phyloP scores from a whole-genome alignment of 2,797 vertebrate genomes.

The Masticophis lateralis region DNA sequence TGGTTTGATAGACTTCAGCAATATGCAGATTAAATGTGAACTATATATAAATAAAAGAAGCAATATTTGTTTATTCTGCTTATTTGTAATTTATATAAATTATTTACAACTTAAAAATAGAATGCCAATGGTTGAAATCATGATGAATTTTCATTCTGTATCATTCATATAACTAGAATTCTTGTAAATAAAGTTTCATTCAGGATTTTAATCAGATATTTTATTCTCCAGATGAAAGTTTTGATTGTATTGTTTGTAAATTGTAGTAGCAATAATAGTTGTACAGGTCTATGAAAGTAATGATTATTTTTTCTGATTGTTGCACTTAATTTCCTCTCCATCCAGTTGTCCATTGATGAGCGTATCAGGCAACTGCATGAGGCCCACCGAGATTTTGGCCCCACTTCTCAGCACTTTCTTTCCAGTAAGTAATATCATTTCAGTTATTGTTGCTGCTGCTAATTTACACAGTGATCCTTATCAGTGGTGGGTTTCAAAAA shows the following conservation, averaged over 20 bases:
- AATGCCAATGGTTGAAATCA: not conserved
- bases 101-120: not conserved
- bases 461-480: conserved; percentile 34
- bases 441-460: conserved; percentile 31
- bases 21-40: not conserved
- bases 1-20: not conserved
- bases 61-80: not conserved
- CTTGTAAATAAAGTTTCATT: not conserved
- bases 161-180: not conserved
- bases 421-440: conserved; percentile 80
- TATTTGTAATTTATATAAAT: not conserved
- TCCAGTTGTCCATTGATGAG: conserved; percentile 86
- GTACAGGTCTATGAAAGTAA: conserved; percentile 25
- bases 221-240: not conserved
- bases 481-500: too few species aligned
- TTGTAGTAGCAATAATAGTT: conserved; percentile 24
- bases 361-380: conserved; percentile 91
- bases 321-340: conserved; percentile 49
- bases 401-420: conserved; percentile 83
- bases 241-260: not conserved
- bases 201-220: not conserved
- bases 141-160: not conserved
- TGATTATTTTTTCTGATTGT: conserved; percentile 36
- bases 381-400: conserved; percentile 88
- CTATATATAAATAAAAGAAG: too few species aligned